These are phyloP conservation scores for Eilema sororculum DNA, from an alignment of 2,888 invertebrate species.

Conservation along the genomic window DNA sequence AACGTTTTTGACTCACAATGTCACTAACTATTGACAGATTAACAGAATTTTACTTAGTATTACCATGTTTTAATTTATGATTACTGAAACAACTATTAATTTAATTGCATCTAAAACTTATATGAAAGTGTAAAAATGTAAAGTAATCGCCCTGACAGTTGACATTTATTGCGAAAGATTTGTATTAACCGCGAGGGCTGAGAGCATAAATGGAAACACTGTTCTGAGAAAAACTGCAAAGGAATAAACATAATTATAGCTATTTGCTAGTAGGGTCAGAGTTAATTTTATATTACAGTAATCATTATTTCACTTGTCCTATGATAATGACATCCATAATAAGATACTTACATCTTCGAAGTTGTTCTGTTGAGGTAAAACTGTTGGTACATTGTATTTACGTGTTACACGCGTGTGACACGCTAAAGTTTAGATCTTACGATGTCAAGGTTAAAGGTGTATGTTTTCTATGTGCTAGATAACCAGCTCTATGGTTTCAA, in stretches of 20 bases:
- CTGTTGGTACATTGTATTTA: constrained; percentile 11
- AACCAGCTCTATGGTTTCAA: constrained; percentile 31
- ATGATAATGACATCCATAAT: constrained; percentile 30
- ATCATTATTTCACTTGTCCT: constrained; percentile 31
- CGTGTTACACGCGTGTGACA: constrained; percentile 16
- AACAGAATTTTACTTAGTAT: constrained; percentile 48
- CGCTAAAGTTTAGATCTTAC: constrained; percentile 26
- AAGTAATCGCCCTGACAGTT: constrained; percentile 49
- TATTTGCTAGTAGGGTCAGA: constrained; percentile 42
- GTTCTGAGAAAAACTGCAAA: constrained; percentile 47
- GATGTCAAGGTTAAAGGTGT: constrained; percentile 31
- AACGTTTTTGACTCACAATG: constrained; percentile 61
- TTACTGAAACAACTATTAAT: background rate
- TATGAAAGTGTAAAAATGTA: constrained; percentile 36
- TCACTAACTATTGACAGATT: constrained; percentile 60
- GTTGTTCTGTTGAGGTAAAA: constrained; percentile 16
- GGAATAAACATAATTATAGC: constrained; percentile 49
- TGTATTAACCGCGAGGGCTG: constrained; percentile 50
- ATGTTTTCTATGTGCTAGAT: constrained; percentile 29
- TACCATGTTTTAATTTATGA: background rate
- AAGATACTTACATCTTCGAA: constrained; percentile 15
- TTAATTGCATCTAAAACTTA: constrained; percentile 39
- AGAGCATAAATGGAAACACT: constrained; percentile 41
- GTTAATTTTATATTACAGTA: constrained; percentile 35
- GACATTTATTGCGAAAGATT: constrained; percentile 51